Evolutionary conservation across 2,113 vertebrate species (phyloP).

Genomic region (Rhombomys opimus): DNA sequence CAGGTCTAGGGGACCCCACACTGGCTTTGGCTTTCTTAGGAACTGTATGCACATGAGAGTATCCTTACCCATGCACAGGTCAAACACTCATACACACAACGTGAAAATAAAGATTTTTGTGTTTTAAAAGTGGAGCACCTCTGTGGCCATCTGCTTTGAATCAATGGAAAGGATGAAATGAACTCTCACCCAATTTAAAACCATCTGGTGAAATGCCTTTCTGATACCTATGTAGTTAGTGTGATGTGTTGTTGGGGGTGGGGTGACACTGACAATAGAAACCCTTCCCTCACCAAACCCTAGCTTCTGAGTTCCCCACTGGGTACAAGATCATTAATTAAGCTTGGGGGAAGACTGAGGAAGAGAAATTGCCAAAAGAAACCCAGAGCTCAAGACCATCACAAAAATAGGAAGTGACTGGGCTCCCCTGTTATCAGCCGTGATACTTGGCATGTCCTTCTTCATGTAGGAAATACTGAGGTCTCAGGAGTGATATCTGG

Average conservation of each 20-base stretch:
- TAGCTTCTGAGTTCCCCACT: not conserved
- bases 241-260: not conserved
- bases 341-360: not conserved
- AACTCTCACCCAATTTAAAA: slow-evolving; percentile 7
- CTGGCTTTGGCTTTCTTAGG: not conserved
- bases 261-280: not conserved
- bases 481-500: not conserved
- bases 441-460: not conserved
- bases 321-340: not conserved
- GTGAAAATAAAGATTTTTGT: not conserved
- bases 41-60: not conserved
- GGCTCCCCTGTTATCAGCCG: not conserved
- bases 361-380: not conserved
- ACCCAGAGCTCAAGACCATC: not conserved
- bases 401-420: not conserved
- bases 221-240: not conserved
- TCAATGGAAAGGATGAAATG: not conserved
- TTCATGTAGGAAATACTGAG: slow-evolving; percentile 44
- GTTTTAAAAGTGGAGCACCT: not conserved
- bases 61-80: not conserved
- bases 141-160: not conserved
- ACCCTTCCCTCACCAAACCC: not conserved
- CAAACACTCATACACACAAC: not conserved
- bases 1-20: not conserved
- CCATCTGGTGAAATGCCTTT: not conserved